A percentile compares a stretch with the other conserved stretches of the same genome.
Evolutionary conservation across 2,888 invertebrate species (phyloP).

Genomic region (Prenolepis imparis): DNA sequence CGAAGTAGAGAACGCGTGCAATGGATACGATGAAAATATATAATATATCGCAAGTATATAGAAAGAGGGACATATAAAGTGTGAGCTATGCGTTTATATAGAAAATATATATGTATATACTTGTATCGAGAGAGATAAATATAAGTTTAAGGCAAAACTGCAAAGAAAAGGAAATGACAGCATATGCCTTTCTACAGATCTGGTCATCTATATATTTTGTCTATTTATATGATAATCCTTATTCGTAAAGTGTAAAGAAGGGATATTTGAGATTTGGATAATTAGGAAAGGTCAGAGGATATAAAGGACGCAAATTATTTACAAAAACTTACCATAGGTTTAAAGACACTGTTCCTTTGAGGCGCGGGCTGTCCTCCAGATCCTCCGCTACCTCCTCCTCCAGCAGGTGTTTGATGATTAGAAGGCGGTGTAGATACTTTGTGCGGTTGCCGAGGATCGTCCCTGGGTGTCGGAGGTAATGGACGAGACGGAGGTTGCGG

Average conservation of each 20-base stretch:
- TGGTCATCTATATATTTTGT: slow-evolving; percentile 56
- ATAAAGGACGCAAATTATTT: neutral
- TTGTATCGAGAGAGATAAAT: slow-evolving; percentile 48
- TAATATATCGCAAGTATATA: slow-evolving; percentile 67
- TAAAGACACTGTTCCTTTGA: slow-evolving; percentile 95
- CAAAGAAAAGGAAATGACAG: slow-evolving; percentile 66
- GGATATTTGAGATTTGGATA: slow-evolving; percentile 9
- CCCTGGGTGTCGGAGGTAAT: slow-evolving; percentile 94
- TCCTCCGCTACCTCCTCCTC: slow-evolving; percentile 84
- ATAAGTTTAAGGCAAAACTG: slow-evolving; percentile 62
- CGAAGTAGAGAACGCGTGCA: slow-evolving; percentile 77
- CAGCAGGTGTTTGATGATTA: slow-evolving; percentile 82
- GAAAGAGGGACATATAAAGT: slow-evolving; percentile 62
- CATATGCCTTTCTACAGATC: slow-evolving; percentile 70
- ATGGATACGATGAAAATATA: slow-evolving; percentile 79
- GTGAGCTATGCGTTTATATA: slow-evolving; percentile 61
- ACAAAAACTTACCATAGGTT: slow-evolving; percentile 92
- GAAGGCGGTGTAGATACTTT: slow-evolving; percentile 85
- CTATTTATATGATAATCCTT: slow-evolving; percentile 57
- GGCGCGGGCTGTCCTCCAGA: slow-evolving; percentile 88
- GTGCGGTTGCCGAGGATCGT: slow-evolving; percentile 85
- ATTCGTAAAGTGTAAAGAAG: slow-evolving; percentile 21
- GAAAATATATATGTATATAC: slow-evolving; percentile 60
- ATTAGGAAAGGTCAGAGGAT: neutral
- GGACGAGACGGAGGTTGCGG: slow-evolving; percentile 94